These are phyloP conservation scores for Apus apus DNA, from an alignment of 2,113 vertebrate genomes.

Conservation along the genomic window DNA sequence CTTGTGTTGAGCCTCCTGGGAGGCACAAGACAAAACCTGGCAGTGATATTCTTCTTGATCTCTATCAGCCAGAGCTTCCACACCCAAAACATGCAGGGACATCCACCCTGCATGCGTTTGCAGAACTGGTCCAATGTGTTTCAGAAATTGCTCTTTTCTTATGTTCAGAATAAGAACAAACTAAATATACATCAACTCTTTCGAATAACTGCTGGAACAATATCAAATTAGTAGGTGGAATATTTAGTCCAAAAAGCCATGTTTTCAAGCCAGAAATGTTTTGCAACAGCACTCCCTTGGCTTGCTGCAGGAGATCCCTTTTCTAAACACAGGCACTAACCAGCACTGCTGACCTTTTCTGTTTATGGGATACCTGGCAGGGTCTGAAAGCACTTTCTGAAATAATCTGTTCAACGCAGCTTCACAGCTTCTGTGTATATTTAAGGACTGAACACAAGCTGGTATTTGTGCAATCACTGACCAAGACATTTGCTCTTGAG, in stretches of 20 bases:
- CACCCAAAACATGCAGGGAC: neutral
- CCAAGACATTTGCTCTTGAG: neutral
- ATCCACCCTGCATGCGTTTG: neutral
- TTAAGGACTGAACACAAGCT: neutral
- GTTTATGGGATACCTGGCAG: neutral
- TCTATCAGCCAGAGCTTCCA: neutral
- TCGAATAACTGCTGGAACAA: neutral
- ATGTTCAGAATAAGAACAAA: neutral
- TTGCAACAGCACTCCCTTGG: neutral
- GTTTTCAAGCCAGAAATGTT: neutral
- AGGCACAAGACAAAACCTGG: constrained; percentile 14
- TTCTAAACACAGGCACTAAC: neutral
- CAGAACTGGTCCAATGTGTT: neutral
- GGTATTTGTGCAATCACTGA: neutral
- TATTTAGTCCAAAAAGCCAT: neutral
- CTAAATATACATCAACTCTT: neutral
- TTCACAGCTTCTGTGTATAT: neutral
- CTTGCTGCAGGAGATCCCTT: neutral
- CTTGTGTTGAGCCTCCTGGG: neutral
- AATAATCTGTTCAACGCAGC: neutral
- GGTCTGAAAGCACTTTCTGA: neutral
- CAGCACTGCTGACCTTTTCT: neutral
- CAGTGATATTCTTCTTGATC: neutral
- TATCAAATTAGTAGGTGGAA: neutral
- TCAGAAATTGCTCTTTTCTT: neutral